Evolutionary conservation across 2,797 vertebrate species (phyloP).

Genomic region (Myotis vivesi): DNA sequence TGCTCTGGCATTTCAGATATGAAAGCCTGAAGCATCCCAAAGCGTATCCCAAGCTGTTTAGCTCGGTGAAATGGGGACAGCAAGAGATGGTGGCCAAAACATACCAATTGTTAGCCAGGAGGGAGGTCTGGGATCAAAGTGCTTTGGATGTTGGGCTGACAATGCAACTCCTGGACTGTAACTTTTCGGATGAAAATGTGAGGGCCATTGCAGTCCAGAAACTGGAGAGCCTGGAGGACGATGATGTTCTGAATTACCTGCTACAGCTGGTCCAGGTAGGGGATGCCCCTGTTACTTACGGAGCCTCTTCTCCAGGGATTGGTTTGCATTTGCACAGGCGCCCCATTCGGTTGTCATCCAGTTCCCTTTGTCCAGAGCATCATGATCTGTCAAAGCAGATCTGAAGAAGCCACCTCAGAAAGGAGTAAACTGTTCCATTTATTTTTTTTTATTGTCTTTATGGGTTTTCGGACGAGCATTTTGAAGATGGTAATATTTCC

Average conservation of each 20-base stretch:
- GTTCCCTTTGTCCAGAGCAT: slow-evolving; percentile 9
- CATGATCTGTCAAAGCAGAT: not conserved
- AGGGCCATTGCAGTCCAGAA: slow-evolving; percentile 97
- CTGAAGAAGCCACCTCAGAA: slow-evolving; percentile 38
- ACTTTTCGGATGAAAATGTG: slow-evolving; percentile 96
- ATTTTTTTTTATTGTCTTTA: not conserved
- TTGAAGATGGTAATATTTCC: not conserved
- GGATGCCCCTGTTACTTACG: not conserved
- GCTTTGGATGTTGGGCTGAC: slow-evolving; percentile 95
- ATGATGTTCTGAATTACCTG: slow-evolving; percentile 96
- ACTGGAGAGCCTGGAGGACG: slow-evolving; percentile 94
- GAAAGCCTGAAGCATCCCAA: slow-evolving; percentile 96
- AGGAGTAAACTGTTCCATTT: not conserved
- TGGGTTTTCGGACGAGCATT: not conserved
- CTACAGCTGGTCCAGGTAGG: slow-evolving; percentile 97
- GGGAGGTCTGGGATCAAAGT: slow-evolving; percentile 93
- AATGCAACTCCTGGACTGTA: slow-evolving; percentile 97
- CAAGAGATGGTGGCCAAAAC: slow-evolving; percentile 94
- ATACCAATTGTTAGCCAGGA: slow-evolving; percentile 92
- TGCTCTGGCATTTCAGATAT: slow-evolving; percentile 97
- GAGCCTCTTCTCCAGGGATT: not conserved
- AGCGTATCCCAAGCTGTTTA: slow-evolving; percentile 96
- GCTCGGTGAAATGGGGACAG: slow-evolving; percentile 96
- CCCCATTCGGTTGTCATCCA: not conserved
- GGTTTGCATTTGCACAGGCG: slow-evolving; percentile 65